Evolutionary conservation across 2,888 invertebrate species (phyloP).

Genomic region (Spisula subtruncata): DNA sequence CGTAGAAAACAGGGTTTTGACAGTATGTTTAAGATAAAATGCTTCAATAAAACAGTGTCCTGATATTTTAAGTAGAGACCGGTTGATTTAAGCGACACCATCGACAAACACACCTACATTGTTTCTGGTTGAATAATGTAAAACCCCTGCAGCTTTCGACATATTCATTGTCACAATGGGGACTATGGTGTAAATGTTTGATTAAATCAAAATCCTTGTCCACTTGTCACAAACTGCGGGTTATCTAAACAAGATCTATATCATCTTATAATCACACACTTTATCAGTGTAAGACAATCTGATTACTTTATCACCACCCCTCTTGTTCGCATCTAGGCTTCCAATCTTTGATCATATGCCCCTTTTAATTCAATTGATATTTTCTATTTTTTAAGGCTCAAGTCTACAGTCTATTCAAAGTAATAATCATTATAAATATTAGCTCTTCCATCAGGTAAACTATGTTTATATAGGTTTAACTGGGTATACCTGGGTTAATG

Average conservation of each 20-base stretch:
- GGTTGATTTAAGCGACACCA: background rate
- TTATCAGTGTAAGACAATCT: background rate
- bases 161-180: background rate
- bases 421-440: too few species aligned
- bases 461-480: too few species aligned
- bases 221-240: constrained; percentile 4
- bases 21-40: too few species aligned
- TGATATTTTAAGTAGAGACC: background rate
- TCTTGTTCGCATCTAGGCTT: background rate
- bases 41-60: too few species aligned
- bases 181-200: background rate
- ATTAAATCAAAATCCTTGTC: background rate
- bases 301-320: background rate
- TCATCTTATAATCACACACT: background rate
- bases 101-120: background rate
- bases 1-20: too few species aligned
- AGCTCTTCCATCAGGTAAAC: too few species aligned
- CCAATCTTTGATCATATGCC: background rate
- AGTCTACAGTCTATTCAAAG: too few species aligned
- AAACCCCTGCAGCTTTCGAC: background rate
- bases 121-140: background rate
- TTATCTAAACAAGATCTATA: background rate
- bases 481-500: too few species aligned
- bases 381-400: background rate
- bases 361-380: background rate